These are phyloP conservation scores for Chromoteleia sp. DNA, from an alignment of 2,888 invertebrate genomes.

Conservation along the genomic window DNA sequence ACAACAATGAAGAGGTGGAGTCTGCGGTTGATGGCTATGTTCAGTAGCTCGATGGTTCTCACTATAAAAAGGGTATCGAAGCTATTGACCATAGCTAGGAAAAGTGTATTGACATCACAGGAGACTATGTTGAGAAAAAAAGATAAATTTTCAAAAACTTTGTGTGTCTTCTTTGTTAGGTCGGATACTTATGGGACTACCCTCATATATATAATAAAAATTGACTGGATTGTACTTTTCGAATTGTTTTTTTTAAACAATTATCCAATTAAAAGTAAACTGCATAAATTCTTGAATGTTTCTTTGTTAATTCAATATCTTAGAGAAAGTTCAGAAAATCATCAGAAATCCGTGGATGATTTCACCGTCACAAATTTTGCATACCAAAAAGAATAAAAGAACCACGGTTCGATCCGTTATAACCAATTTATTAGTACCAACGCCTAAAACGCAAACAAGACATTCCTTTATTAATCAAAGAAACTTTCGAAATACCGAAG, in stretches of 20 bases:
- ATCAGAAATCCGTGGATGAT: slow-evolving; percentile 8
- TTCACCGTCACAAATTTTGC: slow-evolving; percentile 2
- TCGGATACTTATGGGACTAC: no score
- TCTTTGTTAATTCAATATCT: not conserved
- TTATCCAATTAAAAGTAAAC: not conserved
- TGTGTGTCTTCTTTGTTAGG: no score
- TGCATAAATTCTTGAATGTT: not conserved
- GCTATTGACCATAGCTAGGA: no score
- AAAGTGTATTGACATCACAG: no score
- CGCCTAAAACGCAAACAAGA: slow-evolving; percentile 43
- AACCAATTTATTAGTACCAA: slow-evolving; percentile 41
- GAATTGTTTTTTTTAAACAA: not conserved
- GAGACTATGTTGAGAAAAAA: no score
- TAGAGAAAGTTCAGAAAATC: not conserved
- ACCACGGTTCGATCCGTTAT: slow-evolving; percentile 1
- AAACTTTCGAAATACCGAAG: slow-evolving; percentile 53
- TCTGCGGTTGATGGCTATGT: no score
- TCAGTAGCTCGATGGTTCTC: no score
- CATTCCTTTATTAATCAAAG: slow-evolving; percentile 54
- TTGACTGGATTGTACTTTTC: no score
- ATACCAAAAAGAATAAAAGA: slow-evolving; percentile 26
- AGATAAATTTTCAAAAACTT: no score
- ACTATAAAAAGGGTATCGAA: no score
- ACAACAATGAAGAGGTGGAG: no score
- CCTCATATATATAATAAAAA: no score